These are phyloP conservation scores for Drosophila nigromelanica DNA, from an alignment of 1,140 invertebrate genomes.

Conservation along the genomic window DNA sequence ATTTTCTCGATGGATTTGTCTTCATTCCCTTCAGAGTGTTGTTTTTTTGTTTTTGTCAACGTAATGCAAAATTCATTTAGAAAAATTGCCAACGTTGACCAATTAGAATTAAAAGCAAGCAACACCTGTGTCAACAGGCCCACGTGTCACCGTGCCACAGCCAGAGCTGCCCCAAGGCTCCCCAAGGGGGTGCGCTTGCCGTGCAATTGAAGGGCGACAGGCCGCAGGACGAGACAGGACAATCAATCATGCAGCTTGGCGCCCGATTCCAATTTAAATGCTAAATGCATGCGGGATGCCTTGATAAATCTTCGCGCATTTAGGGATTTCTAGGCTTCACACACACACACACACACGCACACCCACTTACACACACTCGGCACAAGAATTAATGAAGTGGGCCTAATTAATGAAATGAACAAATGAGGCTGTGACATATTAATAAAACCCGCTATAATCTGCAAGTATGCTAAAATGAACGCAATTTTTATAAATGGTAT, in stretches of 20 bases:
- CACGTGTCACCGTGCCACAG: conserved; percentile 20
- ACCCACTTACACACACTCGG: neutral
- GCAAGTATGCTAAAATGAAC: too few species aligned
- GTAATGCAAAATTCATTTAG: conserved; percentile 52
- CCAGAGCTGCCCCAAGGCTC: neutral
- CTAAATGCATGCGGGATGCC: conserved; percentile 42
- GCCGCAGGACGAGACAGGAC: conserved; percentile 14
- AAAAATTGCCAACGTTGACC: conserved; percentile 57
- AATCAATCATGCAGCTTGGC: conserved; percentile 65
- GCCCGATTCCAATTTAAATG: conserved; percentile 56
- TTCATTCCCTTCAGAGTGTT: conserved; percentile 5
- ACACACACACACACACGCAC: neutral
- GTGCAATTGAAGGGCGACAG: conserved; percentile 8
- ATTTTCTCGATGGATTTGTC: conserved; percentile 18
- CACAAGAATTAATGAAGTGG: conserved; percentile 54
- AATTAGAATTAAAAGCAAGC: conserved; percentile 58
- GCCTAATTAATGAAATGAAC: conserved; percentile 55
- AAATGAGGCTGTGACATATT: neutral
- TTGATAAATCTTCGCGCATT: conserved; percentile 37
- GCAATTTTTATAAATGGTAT: too few species aligned
- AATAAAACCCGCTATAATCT: neutral
- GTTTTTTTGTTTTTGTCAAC: conserved; percentile 28
- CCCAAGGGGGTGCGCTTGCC: conserved; percentile 17
- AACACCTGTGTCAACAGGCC: conserved; percentile 60
- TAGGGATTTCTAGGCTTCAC: conserved; percentile 11